Percentiles rank a stretch among this genome's conserved stretches.
Evolutionary conservation across 2,797 vertebrate genomes (phyloP).

Genomic region (Taeniopygia guttata): DNA sequence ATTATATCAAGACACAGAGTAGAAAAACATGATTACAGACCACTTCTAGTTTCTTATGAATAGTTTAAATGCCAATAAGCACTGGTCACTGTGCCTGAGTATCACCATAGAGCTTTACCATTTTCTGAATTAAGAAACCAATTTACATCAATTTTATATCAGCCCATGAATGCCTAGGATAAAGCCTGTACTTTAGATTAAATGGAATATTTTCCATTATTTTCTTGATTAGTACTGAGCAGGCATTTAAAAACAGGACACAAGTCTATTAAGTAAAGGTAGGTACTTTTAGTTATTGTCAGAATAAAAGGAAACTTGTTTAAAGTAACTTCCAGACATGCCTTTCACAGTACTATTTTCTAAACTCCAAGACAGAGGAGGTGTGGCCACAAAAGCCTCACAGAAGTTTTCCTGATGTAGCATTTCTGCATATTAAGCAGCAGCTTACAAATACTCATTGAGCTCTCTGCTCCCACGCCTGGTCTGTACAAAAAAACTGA

Average conservation of each 20-base stretch:
- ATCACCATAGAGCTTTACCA: not conserved
- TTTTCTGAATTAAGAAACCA: not conserved
- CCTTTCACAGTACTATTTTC: slow-evolving; percentile 51
- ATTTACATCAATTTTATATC: not conserved
- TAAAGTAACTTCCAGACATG: slow-evolving; percentile 55
- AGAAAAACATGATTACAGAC: not conserved
- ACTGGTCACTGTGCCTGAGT: not conserved
- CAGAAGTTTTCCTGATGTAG: slow-evolving; percentile 67
- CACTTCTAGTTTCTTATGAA: not conserved
- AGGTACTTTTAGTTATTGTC: not conserved
- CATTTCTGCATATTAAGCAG: slow-evolving; percentile 85
- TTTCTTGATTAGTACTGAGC: not conserved
- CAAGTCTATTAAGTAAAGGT: not conserved
- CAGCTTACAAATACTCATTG: slow-evolving; percentile 82
- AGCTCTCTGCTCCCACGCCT: slow-evolving; percentile 78
- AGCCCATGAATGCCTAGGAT: not conserved
- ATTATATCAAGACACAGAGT: not conserved
- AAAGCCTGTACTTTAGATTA: not conserved
- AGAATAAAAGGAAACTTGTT: slow-evolving; percentile 12
- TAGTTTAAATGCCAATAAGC: not conserved
- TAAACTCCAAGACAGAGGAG: slow-evolving; percentile 59
- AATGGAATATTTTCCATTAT: not conserved
- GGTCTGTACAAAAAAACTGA: slow-evolving; percentile 71
- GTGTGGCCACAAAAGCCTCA: slow-evolving; percentile 65
- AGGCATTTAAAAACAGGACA: not conserved